Evolutionary conservation across 2,113 vertebrate species (phyloP), one percentile per base, ranked within the genome.

Genomic region (Patagioenas fasciata): DNA sequence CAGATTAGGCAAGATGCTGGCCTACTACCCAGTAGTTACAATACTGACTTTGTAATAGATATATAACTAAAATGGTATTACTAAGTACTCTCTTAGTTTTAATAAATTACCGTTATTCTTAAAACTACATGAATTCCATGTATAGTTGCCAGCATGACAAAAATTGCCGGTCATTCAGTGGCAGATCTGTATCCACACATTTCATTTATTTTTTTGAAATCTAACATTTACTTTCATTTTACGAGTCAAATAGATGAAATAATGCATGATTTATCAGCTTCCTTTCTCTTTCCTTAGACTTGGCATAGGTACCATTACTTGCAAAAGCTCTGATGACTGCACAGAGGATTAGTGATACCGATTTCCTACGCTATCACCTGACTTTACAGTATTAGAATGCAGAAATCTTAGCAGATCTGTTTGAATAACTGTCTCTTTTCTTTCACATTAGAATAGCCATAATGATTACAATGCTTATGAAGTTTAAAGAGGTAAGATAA

Each of bases 401-500:
- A 82, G 34, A 93, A 93, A 47, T 31, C 32, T 88, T 65, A 57
- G 62, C 73, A 26, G 31, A 92, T 71, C 78, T 80, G 47, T 89
- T 88, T 89, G 81, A 96, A 44, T 93, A 92, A 90, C 40, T 61
- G 58, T 20, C 66, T 92, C 44, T 89, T 36, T 87, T 74, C 78
- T 86, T 85, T 66, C 84, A 73, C 60, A 48, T 97, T 72, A 94
- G 54, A 92, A 72, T 54, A 89, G 81, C 80, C 31, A 5, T 54
- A 89, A 93, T 72, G 75, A 88, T 94, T 91, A 72, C 51, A 80
- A 82, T 18, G 65, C 56, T 86, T 88, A 88, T 40, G 58, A 71
- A 81, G 69, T 91, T 95, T 96, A 95, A 95, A 88, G 83, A 93
- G 75, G 70, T 88, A 94, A 96, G 80, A 91, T 84, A 80, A 88